phyloP scores from a whole-genome alignment of 2,888 invertebrate species.

The Scaptomyza reducta region DNA sequence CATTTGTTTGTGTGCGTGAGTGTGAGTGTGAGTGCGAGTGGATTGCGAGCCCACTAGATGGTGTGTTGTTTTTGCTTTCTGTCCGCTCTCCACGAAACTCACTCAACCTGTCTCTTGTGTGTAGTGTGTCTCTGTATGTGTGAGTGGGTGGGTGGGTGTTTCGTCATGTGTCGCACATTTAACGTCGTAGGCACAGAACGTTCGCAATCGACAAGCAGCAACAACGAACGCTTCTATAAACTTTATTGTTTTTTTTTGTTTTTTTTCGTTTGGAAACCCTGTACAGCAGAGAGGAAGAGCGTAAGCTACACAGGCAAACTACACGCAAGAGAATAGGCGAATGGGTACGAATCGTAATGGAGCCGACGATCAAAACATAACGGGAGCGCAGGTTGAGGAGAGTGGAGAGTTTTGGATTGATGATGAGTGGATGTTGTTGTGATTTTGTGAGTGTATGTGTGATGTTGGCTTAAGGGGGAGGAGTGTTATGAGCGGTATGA shows the following conservation, averaged over 20 bases:
- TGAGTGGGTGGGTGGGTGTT: conserved; percentile 24
- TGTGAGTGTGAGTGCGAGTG: conserved; percentile 6
- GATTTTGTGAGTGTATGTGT: conserved; percentile 40
- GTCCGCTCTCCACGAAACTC: conserved; percentile 16
- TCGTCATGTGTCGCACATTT: conserved; percentile 53
- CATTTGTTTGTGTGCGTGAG: conserved; percentile 24
- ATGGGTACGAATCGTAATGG: conserved; percentile 11
- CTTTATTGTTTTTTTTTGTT: conserved; percentile 11
- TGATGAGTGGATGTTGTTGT: conserved; percentile 28
- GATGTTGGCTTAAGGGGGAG: conserved; percentile 70
- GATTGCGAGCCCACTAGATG: conserved; percentile 33
- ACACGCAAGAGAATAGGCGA: conserved; percentile 16
- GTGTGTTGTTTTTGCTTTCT: conserved; percentile 19
- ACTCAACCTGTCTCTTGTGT: conserved; percentile 15
- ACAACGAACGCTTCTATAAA: conserved; percentile 68
- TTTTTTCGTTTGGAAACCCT: conserved; percentile 63
- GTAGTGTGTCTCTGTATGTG: conserved; percentile 34
- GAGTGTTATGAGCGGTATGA: conserved; percentile 74
- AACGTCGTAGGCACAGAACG: conserved; percentile 68
- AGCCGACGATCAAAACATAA: conserved; percentile 38
- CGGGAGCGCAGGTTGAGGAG: conserved; percentile 21
- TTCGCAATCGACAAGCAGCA: conserved; percentile 80
- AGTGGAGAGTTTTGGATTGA: conserved; percentile 35
- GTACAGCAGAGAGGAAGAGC: conserved; percentile 49
- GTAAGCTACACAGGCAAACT: conserved; percentile 36